A percentile compares a stretch with the other conserved stretches of the same genome.
These are phyloP conservation scores for Stictonetta naevosa DNA, from an alignment of 2,113 vertebrate genomes.

Conservation along the genomic window DNA sequence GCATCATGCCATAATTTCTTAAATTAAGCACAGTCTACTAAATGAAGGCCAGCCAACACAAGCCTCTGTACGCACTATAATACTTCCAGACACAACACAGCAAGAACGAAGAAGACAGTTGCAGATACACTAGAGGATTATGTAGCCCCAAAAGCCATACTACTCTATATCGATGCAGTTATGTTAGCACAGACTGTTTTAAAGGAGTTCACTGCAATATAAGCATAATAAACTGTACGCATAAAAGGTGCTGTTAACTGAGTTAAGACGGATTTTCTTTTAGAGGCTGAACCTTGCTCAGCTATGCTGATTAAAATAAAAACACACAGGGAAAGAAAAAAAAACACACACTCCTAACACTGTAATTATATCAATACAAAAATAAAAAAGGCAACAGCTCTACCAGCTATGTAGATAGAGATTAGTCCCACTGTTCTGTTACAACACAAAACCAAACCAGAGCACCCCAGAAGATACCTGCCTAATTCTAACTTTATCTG, in stretches of 20 bases:
- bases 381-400: not conserved
- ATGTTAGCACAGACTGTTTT: not conserved
- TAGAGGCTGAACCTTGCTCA: not conserved
- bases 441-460: not conserved
- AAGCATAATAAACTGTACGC: not conserved
- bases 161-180: not conserved
- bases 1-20: not conserved
- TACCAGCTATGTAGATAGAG: not conserved
- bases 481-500: not conserved
- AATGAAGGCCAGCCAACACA: not conserved
- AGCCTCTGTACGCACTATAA: not conserved
- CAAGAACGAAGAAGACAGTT: not conserved
- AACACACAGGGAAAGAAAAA: too few relatives aligned
- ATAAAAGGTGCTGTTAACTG: not conserved
- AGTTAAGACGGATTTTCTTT: not conserved
- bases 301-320: not conserved
- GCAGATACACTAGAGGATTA: not conserved
- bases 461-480: not conserved
- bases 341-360: not conserved
- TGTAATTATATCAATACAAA: not conserved
- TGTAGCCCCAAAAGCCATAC: not conserved
- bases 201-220: not conserved
- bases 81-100: not conserved
- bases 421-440: not conserved
- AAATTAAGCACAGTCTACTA: constrained; percentile 14